Evolutionary conservation across 1,140 invertebrate genomes (phyloP).

Genomic region (Bicyclus anynana): DNA sequence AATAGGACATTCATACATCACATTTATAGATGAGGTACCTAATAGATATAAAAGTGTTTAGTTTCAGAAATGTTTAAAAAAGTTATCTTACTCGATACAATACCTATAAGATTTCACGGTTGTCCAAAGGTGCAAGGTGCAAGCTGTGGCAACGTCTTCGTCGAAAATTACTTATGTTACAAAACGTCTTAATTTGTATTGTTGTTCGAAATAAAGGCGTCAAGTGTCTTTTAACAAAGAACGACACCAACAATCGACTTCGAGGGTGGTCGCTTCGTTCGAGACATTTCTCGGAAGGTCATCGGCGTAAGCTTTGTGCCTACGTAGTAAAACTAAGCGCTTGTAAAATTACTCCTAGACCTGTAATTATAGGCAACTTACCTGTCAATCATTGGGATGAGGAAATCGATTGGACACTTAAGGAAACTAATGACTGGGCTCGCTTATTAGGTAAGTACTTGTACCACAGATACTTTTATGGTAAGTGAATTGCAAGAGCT

Average conservation of each 20-base stretch:
- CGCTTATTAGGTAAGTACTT: background rate
- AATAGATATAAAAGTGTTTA: too few relatives aligned
- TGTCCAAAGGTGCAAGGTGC: conserved; percentile 3
- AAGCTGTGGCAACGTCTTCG: conserved; percentile 20
- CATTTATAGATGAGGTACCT: too few relatives aligned
- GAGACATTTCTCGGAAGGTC: conserved; percentile 62
- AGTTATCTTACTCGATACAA: background rate
- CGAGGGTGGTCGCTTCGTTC: conserved; percentile 60
- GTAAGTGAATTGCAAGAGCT: background rate
- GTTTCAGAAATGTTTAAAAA: too few relatives aligned
- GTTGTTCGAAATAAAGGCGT: conserved; percentile 49
- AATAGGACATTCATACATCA: too few relatives aligned
- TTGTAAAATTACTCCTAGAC: conserved; percentile 46
- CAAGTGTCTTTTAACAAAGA: conserved; percentile 51
- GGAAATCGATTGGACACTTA: conserved; percentile 16
- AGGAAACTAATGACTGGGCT: conserved; percentile 10
- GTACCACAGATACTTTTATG: background rate
- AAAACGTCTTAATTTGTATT: conserved; percentile 45
- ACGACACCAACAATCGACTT: conserved; percentile 46
- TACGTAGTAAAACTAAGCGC: conserved; percentile 37
- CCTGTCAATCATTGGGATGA: conserved; percentile 19
- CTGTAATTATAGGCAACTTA: conserved; percentile 51
- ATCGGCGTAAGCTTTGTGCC: conserved; percentile 46
- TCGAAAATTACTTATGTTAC: conserved; percentile 23
- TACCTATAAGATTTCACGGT: conserved; percentile 16